Evolutionary conservation across 2,888 invertebrate species (phyloP).

Genomic region (Cheilosia urbana): DNA sequence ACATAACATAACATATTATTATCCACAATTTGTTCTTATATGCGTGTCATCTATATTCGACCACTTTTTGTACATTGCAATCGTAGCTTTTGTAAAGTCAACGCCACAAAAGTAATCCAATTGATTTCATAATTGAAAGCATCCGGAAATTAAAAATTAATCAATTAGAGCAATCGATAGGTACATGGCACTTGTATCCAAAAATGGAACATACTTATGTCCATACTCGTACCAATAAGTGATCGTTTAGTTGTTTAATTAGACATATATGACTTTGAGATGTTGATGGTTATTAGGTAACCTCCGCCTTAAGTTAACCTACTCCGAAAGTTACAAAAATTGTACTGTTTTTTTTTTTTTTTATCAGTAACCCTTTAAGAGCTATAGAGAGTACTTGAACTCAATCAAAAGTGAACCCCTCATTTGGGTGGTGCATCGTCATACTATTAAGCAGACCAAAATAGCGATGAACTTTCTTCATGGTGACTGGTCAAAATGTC

Average conservation of each 20-base stretch:
- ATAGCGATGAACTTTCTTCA: neutral
- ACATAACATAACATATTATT: too few species aligned
- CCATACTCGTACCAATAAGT: neutral
- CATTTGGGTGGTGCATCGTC: neutral
- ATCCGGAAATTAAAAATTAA: conserved; percentile 27
- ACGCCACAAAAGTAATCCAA: neutral
- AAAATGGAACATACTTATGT: neutral
- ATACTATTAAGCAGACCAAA: neutral
- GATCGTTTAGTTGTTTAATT: neutral
- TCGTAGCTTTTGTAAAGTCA: neutral
- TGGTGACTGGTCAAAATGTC: neutral
- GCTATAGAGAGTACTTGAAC: neutral
- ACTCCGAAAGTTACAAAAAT: neutral
- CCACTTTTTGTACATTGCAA: neutral
- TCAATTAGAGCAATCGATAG: conserved; percentile 31
- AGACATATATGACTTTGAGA: neutral
- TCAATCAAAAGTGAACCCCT: neutral
- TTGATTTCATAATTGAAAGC: neutral
- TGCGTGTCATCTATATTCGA: neutral
- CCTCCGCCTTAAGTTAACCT: neutral
- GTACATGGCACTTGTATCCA: neutral
- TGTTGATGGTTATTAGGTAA: neutral
- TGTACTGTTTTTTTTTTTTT: too few species aligned
- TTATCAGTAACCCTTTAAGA: too few species aligned
- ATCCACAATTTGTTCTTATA: neutral